Evolutionary conservation across 2,113 vertebrate genomes (phyloP).

Genomic region (Ceyx cyanopectus): DNA sequence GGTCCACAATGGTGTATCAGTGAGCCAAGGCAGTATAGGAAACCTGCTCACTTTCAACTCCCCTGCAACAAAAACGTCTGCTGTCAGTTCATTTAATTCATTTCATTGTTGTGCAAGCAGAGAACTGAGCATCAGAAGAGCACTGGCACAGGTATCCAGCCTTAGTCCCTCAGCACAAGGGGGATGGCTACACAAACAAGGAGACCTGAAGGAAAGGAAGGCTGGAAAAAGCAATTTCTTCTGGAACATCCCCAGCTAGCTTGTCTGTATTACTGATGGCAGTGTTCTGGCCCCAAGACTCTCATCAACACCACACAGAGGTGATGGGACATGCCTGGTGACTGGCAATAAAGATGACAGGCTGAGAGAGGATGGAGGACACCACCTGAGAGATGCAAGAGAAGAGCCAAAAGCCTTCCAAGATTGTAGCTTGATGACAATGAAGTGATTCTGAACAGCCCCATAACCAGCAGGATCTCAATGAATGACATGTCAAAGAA

Average conservation of each 20-base stretch:
- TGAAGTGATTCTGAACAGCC: conserved; percentile 15
- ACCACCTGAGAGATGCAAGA: conserved; percentile 32
- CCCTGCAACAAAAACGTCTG: conserved; percentile 72
- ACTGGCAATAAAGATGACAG: conserved; percentile 42
- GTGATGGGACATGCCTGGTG: neutral
- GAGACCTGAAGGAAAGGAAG: neutral
- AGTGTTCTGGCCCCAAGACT: neutral
- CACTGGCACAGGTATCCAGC: conserved; percentile 7
- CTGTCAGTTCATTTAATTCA: conserved; percentile 64
- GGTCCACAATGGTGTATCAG: conserved; percentile 75
- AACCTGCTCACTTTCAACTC: conserved; percentile 73
- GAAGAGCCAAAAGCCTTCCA: conserved; percentile 7
- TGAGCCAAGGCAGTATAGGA: conserved; percentile 73
- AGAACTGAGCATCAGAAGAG: conserved; percentile 58
- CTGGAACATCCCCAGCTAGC: neutral
- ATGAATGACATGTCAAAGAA: neutral
- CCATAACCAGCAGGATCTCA: neutral
- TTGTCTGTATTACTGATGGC: conserved; percentile 30
- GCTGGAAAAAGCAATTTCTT: neutral
- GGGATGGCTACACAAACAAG: conserved; percentile 13
- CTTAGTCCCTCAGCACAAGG: conserved; percentile 35
- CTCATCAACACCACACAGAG: neutral
- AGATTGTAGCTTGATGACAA: neutral
- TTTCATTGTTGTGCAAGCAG: conserved; percentile 55
- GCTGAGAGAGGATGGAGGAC: neutral